phyloP scores from a whole-genome alignment of 2,888 invertebrate genomes.

The Caenorhabditis sp. region DNA sequence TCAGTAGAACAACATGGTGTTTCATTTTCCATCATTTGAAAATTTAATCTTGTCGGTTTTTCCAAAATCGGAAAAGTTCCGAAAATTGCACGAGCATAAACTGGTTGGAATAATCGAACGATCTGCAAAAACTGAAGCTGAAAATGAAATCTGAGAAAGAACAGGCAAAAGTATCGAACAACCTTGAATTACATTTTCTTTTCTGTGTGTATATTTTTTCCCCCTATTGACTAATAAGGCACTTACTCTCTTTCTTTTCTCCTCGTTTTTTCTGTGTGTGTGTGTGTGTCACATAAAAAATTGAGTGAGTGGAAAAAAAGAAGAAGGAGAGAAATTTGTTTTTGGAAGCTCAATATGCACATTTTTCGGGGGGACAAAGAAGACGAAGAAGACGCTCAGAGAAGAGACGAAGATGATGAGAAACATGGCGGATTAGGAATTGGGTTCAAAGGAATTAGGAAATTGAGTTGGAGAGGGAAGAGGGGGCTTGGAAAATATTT shows the following conservation, averaged over 20 bases:
- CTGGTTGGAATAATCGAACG: neutral
- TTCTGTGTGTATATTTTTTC: too few relatives aligned
- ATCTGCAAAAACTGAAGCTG: neutral
- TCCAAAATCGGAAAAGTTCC: neutral
- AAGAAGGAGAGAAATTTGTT: neutral
- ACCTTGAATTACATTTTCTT: slow-evolving; percentile 1
- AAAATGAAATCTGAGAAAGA: neutral
- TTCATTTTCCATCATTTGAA: neutral
- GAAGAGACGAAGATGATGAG: neutral
- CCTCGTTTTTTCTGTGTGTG: neutral
- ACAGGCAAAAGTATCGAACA: neutral
- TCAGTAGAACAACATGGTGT: neutral
- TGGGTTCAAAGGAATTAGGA: neutral
- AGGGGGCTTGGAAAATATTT: neutral
- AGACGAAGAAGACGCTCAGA: neutral
- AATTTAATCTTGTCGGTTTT: neutral
- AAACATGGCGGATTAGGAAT: neutral
- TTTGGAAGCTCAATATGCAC: neutral
- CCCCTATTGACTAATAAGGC: slow-evolving; percentile 2
- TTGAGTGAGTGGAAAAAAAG: neutral
- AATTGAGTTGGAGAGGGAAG: neutral
- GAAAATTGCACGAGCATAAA: slow-evolving; percentile 1
- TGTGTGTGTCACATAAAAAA: neutral
- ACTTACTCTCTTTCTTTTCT: neutral
- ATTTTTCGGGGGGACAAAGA: neutral